These are phyloP conservation scores for Ornithoptera alexandrae DNA, from an alignment of 2,888 invertebrate species.

Conservation along the genomic window DNA sequence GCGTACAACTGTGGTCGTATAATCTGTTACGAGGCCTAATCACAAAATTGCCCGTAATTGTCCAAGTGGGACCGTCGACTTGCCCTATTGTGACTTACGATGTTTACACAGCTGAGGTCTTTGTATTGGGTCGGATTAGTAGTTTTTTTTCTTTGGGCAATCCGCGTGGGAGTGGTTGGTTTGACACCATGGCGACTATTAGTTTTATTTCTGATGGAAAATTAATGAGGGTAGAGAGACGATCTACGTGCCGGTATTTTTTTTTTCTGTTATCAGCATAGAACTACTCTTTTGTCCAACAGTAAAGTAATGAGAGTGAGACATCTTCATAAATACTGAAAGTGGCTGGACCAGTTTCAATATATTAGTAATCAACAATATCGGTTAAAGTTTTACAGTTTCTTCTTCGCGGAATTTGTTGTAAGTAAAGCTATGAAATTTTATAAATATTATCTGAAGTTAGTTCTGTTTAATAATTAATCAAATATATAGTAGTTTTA, in stretches of 20 bases:
- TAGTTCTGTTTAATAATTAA: too few species aligned
- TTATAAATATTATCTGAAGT: too few species aligned
- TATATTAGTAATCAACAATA: too few species aligned
- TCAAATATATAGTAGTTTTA: too few species aligned
- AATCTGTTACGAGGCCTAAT: slow-evolving; percentile 20
- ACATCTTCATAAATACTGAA: too few species aligned
- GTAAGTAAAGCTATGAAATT: too few species aligned
- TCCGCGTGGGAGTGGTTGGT: slow-evolving; percentile 30
- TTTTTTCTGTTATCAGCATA: too few species aligned
- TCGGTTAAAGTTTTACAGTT: too few species aligned
- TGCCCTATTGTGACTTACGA: slow-evolving; percentile 20
- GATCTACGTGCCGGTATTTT: not conserved
- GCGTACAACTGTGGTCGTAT: slow-evolving; percentile 5
- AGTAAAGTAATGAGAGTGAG: too few species aligned
- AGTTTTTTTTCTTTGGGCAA: slow-evolving; percentile 35
- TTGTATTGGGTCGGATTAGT: slow-evolving; percentile 37
- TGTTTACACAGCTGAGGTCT: slow-evolving; percentile 41
- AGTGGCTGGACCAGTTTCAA: too few species aligned
- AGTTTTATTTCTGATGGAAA: not conserved
- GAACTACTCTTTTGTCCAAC: too few species aligned
- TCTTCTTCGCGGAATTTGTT: too few species aligned
- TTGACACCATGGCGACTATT: slow-evolving; percentile 16
- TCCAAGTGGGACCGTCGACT: slow-evolving; percentile 20
- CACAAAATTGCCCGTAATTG: slow-evolving; percentile 26
- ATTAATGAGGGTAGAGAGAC: not conserved